phyloP scores from a whole-genome alignment of 2,888 invertebrate species.

The Himalopsyche anomala region DNA sequence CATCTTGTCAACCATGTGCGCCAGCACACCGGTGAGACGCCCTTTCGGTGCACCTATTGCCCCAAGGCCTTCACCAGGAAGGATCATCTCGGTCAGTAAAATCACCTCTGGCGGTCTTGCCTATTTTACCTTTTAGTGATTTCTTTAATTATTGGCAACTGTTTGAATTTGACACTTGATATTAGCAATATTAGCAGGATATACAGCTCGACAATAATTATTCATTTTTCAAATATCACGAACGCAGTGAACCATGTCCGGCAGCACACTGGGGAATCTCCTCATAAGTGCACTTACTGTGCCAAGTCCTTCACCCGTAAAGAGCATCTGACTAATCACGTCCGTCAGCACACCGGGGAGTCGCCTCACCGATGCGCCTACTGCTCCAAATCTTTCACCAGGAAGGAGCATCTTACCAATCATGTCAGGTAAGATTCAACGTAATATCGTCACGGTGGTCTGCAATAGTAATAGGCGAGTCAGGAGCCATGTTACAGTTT shows the following conservation, averaged over 20 bases:
- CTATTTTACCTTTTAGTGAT: background rate
- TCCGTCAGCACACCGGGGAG: slow-evolving; percentile 91
- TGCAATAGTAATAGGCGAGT: no score
- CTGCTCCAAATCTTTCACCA: slow-evolving; percentile 90
- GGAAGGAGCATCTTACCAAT: slow-evolving; percentile 91
- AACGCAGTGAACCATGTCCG: slow-evolving; percentile 59
- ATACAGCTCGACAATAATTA: slow-evolving; percentile 74
- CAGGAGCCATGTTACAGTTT: no score
- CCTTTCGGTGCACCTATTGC: slow-evolving; percentile 89
- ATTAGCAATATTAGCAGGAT: slow-evolving; percentile 67
- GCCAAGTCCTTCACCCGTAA: slow-evolving; percentile 87
- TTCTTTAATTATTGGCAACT: slow-evolving; percentile 76
- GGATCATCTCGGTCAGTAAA: slow-evolving; percentile 81
- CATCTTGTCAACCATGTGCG: slow-evolving; percentile 91
- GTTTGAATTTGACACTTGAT: no score
- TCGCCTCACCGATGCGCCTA: slow-evolving; percentile 91
- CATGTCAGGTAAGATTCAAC: slow-evolving; percentile 80
- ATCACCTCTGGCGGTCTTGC: slow-evolving; percentile 79
- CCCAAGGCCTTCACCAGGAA: slow-evolving; percentile 91
- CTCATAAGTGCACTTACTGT: slow-evolving; percentile 86
- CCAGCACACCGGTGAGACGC: slow-evolving; percentile 86
- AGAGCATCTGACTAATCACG: slow-evolving; percentile 90
- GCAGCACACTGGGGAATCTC: slow-evolving; percentile 84
- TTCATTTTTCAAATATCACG: background rate
- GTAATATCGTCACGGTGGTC: no score